Base-by-base conservation (phyloP, 2,888 invertebrate genomes). In the Euzetes globulus region DNA sequence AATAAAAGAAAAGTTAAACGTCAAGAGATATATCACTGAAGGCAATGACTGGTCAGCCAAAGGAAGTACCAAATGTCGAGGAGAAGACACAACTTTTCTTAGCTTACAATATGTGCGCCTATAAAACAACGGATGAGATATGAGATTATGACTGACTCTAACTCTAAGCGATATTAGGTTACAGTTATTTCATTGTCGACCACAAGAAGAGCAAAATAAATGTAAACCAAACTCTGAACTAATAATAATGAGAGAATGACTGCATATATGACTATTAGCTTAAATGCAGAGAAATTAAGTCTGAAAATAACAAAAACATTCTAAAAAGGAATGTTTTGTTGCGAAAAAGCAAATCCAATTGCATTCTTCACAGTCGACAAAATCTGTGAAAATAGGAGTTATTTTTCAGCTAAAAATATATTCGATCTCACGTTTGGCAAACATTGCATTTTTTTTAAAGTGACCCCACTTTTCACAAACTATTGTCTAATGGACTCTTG, bases 11-110 rank as follows among this genome's bases (percentile, higher is more conserved):
- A 13, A 60, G 60, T 60, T 60, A 17, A 33, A 60, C 60, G 13
- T 27, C n/a, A 27, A 60, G 33, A 60, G 5, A 58, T 33, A 29
- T 19, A 27, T 60, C 60, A 33, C 60, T 60, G 60, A 27, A 33
- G 29, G 60, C 13, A 60, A 52, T 19, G 52, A n/a, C n/a, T 60
- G 60, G 29, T 60, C 60, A 60, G 15, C 60, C 5, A 60, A 60
- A 60, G 60, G 60, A 60, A 60, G n/a, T 60, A 17, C 60, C 60
- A 27, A 60, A 60, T 60, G 60, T 29, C 11, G n/a, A 52, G 19
- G 4, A 52, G 1, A 25, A 60, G 33, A 60, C 27, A 29, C 27
- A 29, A 33, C 27, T 60, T 6, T 27, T 60, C 22, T 55, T 22
- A 11, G 19, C 25, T 25, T 25, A 55, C 22, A 55, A 19, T 55